Evolutionary conservation across 2,113 vertebrate genomes (phyloP).

Genomic region (Microcebus lehilahytsara): DNA sequence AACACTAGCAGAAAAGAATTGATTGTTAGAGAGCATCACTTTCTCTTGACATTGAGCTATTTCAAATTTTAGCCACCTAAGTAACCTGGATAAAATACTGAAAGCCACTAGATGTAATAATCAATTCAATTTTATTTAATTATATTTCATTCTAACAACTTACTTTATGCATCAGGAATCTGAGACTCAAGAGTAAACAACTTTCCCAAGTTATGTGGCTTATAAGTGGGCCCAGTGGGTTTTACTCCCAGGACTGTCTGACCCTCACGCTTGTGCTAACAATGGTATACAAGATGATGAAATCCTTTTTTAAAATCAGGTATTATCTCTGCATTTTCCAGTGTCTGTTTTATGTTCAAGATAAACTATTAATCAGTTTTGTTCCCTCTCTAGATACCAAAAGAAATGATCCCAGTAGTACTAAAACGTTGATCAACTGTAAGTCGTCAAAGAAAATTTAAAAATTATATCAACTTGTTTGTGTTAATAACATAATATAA

Average conservation of each 20-base stretch:
- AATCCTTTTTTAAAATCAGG: not conserved
- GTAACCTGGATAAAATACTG: not conserved
- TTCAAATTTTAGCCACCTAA: not conserved
- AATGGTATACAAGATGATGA: not conserved
- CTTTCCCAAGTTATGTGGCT: not conserved
- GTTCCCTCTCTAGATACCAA: not conserved
- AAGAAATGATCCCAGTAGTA: not conserved
- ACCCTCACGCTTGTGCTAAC: not conserved
- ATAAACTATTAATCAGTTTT: not conserved
- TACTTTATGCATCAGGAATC: not conserved
- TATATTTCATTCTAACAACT: not conserved
- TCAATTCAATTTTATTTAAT: not conserved
- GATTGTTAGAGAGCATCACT: not conserved
- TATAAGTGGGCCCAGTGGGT: not conserved
- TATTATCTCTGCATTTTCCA: not conserved
- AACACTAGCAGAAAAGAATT: not conserved
- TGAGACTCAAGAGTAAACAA: not conserved
- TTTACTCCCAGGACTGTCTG: not conserved
- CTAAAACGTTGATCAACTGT: not conserved
- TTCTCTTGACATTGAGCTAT: not conserved
- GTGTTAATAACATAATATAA: not conserved
- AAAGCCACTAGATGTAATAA: not conserved
- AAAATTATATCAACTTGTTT: not conserved
- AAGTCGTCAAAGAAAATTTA: not conserved
- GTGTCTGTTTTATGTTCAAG: not conserved